Evolutionary conservation across 2,888 invertebrate genomes (phyloP).

Genomic region (Eupithecia pulchellata): DNA sequence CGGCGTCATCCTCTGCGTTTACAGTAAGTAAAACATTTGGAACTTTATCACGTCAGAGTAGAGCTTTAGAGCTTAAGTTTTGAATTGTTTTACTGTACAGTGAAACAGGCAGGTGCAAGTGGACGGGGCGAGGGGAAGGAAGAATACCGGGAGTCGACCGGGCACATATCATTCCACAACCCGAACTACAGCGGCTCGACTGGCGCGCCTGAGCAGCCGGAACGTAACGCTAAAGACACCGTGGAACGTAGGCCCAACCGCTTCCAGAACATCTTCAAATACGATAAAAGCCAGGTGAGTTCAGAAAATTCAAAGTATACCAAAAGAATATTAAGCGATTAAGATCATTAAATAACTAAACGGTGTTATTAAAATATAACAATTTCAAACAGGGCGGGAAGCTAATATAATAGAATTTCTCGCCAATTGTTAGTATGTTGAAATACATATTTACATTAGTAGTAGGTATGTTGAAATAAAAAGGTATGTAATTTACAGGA

Average conservation of each 20-base stretch:
- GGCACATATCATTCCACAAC: constrained; percentile 94
- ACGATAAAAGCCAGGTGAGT: constrained; percentile 90
- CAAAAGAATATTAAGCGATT: too few species aligned
- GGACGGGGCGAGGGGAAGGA: constrained; percentile 68
- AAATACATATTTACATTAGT: neutral
- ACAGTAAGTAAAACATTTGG: constrained; percentile 52
- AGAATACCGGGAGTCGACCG: constrained; percentile 83
- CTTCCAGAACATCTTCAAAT: constrained; percentile 89
- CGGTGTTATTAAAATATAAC: neutral
- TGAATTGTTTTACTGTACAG: constrained; percentile 38
- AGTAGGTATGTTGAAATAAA: neutral
- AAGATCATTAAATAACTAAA: neutral
- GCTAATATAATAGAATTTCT: neutral
- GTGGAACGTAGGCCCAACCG: constrained; percentile 67
- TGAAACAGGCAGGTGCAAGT: constrained; percentile 36
- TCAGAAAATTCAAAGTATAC: neutral
- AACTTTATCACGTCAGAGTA: constrained; percentile 24
- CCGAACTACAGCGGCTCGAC: constrained; percentile 90
- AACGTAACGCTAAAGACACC: constrained; percentile 66
- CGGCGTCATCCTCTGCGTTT: constrained; percentile 53
- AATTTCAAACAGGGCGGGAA: neutral
- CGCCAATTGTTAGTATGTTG: neutral
- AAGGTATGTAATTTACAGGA: constrained; percentile 70
- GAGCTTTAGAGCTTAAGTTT: constrained; percentile 23
- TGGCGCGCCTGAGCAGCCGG: constrained; percentile 63